A percentile compares a stretch with the other conserved stretches of the same genome.
Conservation (phyloP, 2,113 vertebrate genomes). For the Apteryx owenii region DNA sequence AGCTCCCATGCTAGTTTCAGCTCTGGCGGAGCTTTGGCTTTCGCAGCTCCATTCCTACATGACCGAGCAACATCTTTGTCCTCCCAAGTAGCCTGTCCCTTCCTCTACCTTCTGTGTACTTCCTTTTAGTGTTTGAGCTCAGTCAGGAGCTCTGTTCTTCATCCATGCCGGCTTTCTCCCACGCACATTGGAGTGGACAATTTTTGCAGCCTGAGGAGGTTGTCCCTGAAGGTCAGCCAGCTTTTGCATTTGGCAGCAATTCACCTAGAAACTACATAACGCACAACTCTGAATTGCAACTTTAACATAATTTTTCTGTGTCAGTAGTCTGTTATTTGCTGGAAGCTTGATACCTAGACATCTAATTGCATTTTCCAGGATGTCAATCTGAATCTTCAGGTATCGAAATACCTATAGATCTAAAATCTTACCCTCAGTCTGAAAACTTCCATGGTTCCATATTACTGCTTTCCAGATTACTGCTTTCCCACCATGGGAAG, state of each 20-base stretch:
- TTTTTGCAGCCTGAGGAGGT: not conserved
- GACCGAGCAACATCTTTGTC: not conserved
- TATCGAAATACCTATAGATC: not conserved
- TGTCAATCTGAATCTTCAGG: not conserved
- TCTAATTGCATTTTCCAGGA: not conserved
- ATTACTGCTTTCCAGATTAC: not conserved
- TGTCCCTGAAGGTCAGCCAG: not conserved
- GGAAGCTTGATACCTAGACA: not conserved
- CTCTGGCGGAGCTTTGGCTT: not conserved
- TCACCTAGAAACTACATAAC: not conserved
- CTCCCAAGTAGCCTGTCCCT: not conserved
- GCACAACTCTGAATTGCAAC: not conserved
- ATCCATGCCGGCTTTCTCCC: not conserved
- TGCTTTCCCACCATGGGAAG: not conserved
- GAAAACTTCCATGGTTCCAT: not conserved
- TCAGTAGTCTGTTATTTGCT: fast-evolving
- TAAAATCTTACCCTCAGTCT: not conserved
- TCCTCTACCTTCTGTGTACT: not conserved
- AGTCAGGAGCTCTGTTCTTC: not conserved
- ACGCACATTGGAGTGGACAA: not conserved
- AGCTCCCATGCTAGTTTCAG: not conserved
- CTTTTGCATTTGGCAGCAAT: not conserved
- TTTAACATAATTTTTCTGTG: not conserved
- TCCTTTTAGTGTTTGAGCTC: not conserved
- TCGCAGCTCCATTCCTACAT: not conserved